Base-by-base conservation (phyloP, 2,888 invertebrate genomes). In the Agrenia bidenticulata region DNA sequence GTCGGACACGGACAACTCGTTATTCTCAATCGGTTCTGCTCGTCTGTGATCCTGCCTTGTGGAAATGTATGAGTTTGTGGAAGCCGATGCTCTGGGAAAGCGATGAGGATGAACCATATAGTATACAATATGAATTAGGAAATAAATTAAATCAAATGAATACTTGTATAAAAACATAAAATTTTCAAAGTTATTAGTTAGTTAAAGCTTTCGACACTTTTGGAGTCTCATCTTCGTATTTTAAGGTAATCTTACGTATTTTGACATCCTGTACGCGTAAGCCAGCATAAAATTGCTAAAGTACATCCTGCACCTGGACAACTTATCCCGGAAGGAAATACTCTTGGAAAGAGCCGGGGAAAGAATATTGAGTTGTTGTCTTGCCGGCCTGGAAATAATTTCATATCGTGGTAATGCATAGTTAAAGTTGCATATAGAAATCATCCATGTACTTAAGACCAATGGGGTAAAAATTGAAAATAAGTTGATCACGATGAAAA, bases 1-100 rank as follows among this genome's bases (percentile, higher is more conserved):
- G 61, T 75, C 75, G n/a, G 72, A 72, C 5, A 75, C 75, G 15
- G 75, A 75, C 58, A 75, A 61, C 57, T 75, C 75, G 60, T 75
- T 75, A 26, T 61, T 67, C 41, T 73, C 73, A 41, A 75, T 66
- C 1, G 72, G 66, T 27, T 69, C 66, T 27, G 73, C 73, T 27
- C 73, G 72, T 39, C 75, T 63, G 32, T 72, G 63, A 9, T 73
- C 75, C 39, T 75, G 73, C 21, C 71, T 66, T 13, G 69, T 49
- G 23, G 67, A 57, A 21, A 61, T 49, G 59, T 65, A 65, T 32
- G 67, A 67, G 19, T 66, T 69, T 1, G 67, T 64, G 15, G 67
- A 57, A 2, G 66, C 37, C 13, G 63, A 13, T 66, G 57, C 62
- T 58, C 66, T 66, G 17, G n/a, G 26, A 56, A 24, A 15, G n/a